Conservation (phyloP, 1,140 invertebrate species). For the Chrysomallon squamiferum region DNA sequence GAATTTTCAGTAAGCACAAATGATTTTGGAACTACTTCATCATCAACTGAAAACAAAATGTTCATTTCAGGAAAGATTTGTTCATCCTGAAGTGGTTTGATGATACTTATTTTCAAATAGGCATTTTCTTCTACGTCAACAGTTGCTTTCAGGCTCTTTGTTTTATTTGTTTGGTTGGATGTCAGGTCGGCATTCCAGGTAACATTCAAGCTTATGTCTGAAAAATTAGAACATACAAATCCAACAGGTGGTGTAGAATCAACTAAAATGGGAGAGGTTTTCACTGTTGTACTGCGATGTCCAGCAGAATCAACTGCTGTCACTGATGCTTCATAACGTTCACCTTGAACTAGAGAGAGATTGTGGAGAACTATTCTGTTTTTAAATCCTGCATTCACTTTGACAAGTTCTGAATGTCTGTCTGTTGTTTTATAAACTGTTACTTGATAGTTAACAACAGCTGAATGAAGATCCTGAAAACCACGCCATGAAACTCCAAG, state of each 20-base stretch:
- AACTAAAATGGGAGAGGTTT: constrained; percentile 18
- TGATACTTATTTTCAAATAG: not conserved
- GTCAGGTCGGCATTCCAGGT: not conserved
- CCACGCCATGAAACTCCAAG: constrained; percentile 31
- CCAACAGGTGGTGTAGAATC: constrained; percentile 26
- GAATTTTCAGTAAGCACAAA: not conserved
- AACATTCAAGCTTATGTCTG: not conserved
- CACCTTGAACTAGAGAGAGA: constrained; percentile 8
- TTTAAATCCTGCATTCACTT: constrained; percentile 4
- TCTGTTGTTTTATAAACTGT: constrained; percentile 10
- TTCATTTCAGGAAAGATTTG: not conserved
- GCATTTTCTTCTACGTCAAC: not conserved
- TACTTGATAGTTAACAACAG: constrained; percentile 19
- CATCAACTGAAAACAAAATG: not conserved
- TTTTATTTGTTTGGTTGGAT: not conserved
- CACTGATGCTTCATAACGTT: constrained; percentile 15
- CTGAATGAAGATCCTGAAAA: constrained; percentile 29
- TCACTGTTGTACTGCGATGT: constrained; percentile 7
- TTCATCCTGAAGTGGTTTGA: not conserved
- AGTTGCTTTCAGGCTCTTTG: no score
- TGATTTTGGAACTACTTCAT: not conserved
- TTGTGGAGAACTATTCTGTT: constrained; percentile 6
- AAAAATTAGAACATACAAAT: constrained; percentile 11
- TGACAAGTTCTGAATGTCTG: not conserved
- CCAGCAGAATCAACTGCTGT: constrained; percentile 36